These are phyloP conservation scores for Rhynchomys soricoides DNA, from an alignment of 2,113 vertebrate species.

Conservation along the genomic window DNA sequence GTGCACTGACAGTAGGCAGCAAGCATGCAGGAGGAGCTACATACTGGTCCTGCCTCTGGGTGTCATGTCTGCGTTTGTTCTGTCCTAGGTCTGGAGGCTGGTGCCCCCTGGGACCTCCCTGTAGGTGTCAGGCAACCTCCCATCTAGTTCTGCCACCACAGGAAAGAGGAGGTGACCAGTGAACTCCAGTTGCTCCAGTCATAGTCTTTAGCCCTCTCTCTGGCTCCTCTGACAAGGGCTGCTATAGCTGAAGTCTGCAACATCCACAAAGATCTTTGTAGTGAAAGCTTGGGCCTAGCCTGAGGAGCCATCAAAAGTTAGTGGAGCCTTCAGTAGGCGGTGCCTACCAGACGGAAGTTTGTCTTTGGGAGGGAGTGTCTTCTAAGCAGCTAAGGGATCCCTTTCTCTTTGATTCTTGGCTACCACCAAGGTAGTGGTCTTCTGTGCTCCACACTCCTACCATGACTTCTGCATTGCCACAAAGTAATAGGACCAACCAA, in stretches of 20 bases:
- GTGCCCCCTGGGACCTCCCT: too few species aligned
- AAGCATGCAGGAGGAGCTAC: too few species aligned
- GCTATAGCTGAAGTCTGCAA: neutral
- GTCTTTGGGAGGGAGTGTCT: neutral
- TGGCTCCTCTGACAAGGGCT: neutral
- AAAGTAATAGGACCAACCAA: neutral
- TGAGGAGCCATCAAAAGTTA: neutral
- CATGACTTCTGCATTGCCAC: neutral
- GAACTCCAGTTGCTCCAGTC: neutral
- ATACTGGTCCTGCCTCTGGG: neutral
- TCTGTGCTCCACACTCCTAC: neutral
- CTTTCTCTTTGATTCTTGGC: neutral
- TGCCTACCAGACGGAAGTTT: neutral
- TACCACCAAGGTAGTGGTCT: neutral
- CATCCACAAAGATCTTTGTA: neutral
- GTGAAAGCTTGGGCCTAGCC: neutral
- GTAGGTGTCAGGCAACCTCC: neutral
- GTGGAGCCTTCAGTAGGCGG: neutral
- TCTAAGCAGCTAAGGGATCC: neutral
- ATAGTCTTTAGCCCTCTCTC: neutral
- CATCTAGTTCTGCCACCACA: too few species aligned
- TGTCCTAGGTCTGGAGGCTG: neutral
- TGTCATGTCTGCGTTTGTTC: neutral
- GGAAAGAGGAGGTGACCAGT: neutral
- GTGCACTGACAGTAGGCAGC: too few species aligned